A percentile compares a stretch with the other conserved stretches of the same genome.
These are phyloP conservation scores for Morinoia aosen DNA, from an alignment of 2,888 invertebrate species.

Conservation along the genomic window DNA sequence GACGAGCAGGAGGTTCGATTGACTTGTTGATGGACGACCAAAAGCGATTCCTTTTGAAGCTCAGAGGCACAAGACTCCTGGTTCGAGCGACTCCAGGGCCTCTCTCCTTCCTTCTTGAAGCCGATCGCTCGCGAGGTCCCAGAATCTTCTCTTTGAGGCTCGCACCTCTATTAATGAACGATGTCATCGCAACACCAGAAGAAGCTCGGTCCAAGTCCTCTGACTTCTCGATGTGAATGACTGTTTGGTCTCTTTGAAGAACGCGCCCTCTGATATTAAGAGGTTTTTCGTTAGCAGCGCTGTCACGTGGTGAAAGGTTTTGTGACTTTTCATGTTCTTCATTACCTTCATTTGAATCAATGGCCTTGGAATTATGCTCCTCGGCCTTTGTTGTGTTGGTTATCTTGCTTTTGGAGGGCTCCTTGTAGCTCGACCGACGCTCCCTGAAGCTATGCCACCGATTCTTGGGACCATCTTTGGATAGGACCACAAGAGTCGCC, in stretches of 20 bases:
- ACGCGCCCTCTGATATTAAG: background rate
- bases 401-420: constrained; percentile 29
- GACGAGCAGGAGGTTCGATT: constrained; percentile 5
- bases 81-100: background rate
- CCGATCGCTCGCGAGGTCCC: background rate
- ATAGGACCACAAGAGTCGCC: constrained; percentile 29
- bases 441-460: constrained; percentile 42
- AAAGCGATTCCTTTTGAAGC: constrained; percentile 45
- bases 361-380: background rate
- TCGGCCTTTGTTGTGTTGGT: constrained; percentile 41
- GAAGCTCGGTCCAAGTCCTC: background rate
- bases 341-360: background rate
- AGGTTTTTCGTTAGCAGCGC: background rate
- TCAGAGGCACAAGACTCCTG: constrained; percentile 30
- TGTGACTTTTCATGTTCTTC: constrained; percentile 25
- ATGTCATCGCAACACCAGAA: constrained; percentile 32
- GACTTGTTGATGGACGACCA: constrained; percentile 54
- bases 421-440: background rate
- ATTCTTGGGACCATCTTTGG: constrained; percentile 49
- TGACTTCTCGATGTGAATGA: constrained; percentile 41
- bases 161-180: constrained; percentile 28
- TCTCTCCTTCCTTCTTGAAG: background rate
- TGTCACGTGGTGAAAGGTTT: background rate
- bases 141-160: constrained; percentile 49
- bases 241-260: constrained; percentile 39